Conservation (phyloP, 1,140 invertebrate genomes). For the Campoletis sonorensis region DNA sequence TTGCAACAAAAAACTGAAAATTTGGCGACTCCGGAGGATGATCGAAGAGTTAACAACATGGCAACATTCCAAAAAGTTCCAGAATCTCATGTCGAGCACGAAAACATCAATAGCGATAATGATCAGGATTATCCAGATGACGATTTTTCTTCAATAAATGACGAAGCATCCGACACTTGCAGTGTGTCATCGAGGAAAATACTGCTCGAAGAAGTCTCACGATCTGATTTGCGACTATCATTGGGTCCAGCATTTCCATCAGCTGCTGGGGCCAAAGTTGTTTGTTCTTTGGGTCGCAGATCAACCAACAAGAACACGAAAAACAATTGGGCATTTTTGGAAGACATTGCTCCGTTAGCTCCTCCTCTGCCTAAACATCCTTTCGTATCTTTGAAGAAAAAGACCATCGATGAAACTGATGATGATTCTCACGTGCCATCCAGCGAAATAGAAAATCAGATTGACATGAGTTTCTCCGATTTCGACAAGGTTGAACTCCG, state of each 20-base stretch:
- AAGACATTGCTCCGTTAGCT: not conserved
- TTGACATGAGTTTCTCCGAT: conserved; percentile 42
- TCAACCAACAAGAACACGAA: not conserved
- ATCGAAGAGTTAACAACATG: conserved; percentile 1
- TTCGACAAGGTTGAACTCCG: conserved; percentile 47
- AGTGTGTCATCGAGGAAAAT: conserved; percentile 41
- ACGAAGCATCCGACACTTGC: conserved; percentile 11
- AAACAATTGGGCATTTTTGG: not conserved
- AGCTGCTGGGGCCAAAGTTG: not conserved
- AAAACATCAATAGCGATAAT: not conserved
- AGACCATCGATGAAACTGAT: not conserved
- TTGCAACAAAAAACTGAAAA: conserved; percentile 33
- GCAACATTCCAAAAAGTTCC: conserved; percentile 46
- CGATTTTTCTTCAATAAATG: not conserved
- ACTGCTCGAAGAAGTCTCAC: conserved; percentile 56
- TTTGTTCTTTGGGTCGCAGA: not conserved
- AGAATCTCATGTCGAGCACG: not conserved
- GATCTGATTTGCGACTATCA: conserved; percentile 52
- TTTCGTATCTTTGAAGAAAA: conserved; percentile 43
- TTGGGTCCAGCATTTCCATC: conserved; percentile 47
- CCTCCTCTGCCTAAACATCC: conserved; percentile 55
- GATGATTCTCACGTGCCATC: not conserved
- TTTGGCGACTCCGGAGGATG: not conserved
- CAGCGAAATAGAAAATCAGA: not conserved
- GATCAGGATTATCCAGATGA: not conserved